Conservation (phyloP, 2,113 vertebrate genomes). For the Ramphastos sulfuratus region DNA sequence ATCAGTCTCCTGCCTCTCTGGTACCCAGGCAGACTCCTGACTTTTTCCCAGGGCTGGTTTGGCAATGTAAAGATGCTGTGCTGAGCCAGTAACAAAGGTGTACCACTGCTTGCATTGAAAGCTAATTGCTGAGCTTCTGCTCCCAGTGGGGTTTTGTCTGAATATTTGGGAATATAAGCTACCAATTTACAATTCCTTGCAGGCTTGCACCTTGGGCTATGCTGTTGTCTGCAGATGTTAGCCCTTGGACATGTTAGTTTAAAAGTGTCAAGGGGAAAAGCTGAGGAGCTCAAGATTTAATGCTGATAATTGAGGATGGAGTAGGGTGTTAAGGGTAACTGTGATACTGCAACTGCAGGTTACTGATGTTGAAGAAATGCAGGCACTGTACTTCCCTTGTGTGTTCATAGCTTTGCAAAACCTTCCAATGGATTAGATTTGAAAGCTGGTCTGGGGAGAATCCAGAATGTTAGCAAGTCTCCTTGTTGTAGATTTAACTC, state of each 20-base stretch:
- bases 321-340: background rate
- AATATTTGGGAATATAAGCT: background rate
- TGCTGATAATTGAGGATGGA: background rate
- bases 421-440: background rate
- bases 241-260: conserved; percentile 9
- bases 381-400: background rate
- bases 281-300: background rate
- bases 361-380: background rate
- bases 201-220: background rate
- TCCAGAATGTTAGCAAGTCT: background rate
- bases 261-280: background rate
- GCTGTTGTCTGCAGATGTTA: conserved; percentile 24
- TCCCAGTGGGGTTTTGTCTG: background rate
- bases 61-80: background rate
- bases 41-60: background rate
- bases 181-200: background rate
- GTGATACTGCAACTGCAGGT: background rate
- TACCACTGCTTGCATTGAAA: background rate
- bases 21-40: accelerated
- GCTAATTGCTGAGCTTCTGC: background rate
- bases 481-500: background rate
- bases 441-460: background rate
- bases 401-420: background rate
- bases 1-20: background rate
- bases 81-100: background rate